Conservation (phyloP, 1,140 invertebrate species). For the fruit fly (Drosophila melanogaster) region Release_6_plus_ISO1_MT NC_004354.4:5093001-5093500, state of each 20-base stretch:
- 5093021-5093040: slow-evolving; percentile 69
- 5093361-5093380: no score
- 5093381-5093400: no score
- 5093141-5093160: slow-evolving; percentile 14
- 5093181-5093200: slow-evolving; percentile 11
- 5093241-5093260: slow-evolving; percentile 8
- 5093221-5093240: slow-evolving; percentile 1
- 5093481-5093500: slow-evolving; percentile 24
- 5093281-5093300: not conserved
- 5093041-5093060: slow-evolving; percentile 72
- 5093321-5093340: no score
- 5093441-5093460: slow-evolving; percentile 33
- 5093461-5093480: slow-evolving; percentile 44
- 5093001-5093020: not conserved
- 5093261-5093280: not conserved
- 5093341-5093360: no score
- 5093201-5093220: slow-evolving; percentile 10
- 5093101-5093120: not conserved
- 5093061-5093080: slow-evolving; percentile 24
- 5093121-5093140: slow-evolving; percentile 20
- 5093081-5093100: not conserved
- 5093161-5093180: slow-evolving; percentile 12
- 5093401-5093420: not conserved
- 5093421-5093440: slow-evolving; percentile 10
- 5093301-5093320: not conserved